Evolutionary conservation across 2,797 vertebrate species (phyloP).

Genomic region (Gallinago stenura): DNA sequence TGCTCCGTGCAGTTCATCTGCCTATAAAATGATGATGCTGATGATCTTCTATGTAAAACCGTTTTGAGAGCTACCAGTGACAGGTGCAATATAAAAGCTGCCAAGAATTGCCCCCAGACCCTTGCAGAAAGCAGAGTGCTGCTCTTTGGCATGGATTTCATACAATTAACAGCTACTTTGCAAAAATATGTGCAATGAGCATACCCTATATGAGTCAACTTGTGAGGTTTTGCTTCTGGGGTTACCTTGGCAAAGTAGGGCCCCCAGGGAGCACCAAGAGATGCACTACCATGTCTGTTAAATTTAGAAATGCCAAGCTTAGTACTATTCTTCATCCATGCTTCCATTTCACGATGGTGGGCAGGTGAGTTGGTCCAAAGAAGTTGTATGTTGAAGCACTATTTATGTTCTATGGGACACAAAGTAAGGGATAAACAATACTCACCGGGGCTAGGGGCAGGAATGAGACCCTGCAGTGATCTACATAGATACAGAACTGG

Average conservation of each 20-base stretch:
- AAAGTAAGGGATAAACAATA: not conserved
- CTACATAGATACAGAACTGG: not conserved
- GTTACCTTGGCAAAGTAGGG: not conserved
- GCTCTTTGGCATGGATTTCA: not conserved
- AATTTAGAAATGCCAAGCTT: not conserved
- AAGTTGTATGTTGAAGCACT: not conserved
- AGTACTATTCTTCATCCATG: not conserved
- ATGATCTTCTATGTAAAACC: not conserved
- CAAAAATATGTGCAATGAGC: not conserved
- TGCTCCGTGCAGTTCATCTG: not conserved
- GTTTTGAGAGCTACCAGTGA: not conserved
- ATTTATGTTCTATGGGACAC: not conserved
- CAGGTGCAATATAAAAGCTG: not conserved
- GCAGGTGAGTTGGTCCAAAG: not conserved
- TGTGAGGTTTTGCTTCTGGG: not conserved
- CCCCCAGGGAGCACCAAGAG: not conserved
- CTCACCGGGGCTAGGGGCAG: not conserved
- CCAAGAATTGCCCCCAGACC: not conserved
- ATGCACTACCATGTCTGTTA: not conserved
- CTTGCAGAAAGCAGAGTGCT: not conserved
- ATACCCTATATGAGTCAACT: not conserved
- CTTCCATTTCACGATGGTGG: not conserved
- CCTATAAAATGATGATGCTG: not conserved
- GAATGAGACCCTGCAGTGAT: not conserved
- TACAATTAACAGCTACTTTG: not conserved